phyloP scores from a whole-genome alignment of 2,113 vertebrate species.

The Elephantulus edwardii region DNA sequence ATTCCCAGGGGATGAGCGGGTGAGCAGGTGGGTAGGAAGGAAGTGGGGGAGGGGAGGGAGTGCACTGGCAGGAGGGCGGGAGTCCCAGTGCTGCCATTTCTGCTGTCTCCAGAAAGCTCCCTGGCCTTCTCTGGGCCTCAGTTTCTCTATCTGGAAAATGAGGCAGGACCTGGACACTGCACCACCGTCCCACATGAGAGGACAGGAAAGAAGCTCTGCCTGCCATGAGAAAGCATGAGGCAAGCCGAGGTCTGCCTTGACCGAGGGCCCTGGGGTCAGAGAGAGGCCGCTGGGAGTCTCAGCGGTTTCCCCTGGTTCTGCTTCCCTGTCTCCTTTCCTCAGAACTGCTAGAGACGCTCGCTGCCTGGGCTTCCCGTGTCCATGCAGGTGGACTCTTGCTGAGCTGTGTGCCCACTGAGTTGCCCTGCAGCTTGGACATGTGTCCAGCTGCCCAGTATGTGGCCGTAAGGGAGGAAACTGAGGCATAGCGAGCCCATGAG shows the following conservation, averaged over 20 bases:
- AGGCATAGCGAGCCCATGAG: not conserved
- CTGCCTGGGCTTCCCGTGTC: too few relatives aligned
- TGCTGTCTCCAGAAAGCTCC: not conserved
- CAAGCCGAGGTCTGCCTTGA: not conserved
- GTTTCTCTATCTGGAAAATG: not conserved
- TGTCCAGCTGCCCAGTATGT: too few relatives aligned
- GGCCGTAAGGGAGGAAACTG: not conserved
- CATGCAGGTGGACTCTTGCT: too few relatives aligned
- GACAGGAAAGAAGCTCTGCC: not conserved
- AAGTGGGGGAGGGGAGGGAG: not conserved
- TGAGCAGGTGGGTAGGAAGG: too few relatives aligned
- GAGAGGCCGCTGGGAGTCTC: not conserved
- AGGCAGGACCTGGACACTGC: not conserved
- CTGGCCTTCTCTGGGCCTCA: not conserved
- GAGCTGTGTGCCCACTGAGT: too few relatives aligned
- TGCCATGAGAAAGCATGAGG: too few relatives aligned
- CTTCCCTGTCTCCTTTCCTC: too few relatives aligned
- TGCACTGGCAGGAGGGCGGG: not conserved
- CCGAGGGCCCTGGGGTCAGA: not conserved
- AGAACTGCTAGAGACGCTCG: too few relatives aligned
- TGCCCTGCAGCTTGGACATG: too few relatives aligned
- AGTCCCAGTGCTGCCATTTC: not conserved
- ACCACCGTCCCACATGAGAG: not conserved
- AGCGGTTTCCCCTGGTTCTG: not conserved
- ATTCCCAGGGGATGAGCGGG: not conserved